Evolutionary conservation across 2,113 vertebrate genomes (phyloP).

Genomic region (Oplegnathus fasciatus): DNA sequence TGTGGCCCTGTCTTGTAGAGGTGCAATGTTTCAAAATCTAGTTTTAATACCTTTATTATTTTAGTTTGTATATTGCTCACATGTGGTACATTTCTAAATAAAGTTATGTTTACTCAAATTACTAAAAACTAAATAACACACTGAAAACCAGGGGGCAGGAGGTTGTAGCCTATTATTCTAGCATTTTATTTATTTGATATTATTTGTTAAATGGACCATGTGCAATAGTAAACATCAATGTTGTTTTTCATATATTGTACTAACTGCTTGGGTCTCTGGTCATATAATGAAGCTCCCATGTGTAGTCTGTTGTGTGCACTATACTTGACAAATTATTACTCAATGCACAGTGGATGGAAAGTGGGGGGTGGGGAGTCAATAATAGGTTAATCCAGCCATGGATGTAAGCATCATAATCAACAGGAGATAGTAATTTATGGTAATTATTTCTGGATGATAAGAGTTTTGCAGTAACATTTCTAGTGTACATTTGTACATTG

Average conservation of each 20-base stretch:
- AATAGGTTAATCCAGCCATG: background rate
- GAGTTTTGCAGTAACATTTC: background rate
- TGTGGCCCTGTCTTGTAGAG: background rate
- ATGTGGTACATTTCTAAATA: background rate
- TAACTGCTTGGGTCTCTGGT: background rate
- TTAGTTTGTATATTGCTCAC: background rate
- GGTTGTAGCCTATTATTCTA: background rate
- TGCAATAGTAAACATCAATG: background rate
- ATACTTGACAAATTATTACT: background rate
- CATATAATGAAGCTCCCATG: background rate
- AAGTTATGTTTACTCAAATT: background rate
- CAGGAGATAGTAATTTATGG: background rate
- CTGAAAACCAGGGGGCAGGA: background rate
- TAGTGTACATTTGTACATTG: background rate
- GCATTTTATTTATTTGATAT: background rate
- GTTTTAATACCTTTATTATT: background rate
- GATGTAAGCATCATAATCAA: background rate
- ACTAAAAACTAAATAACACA: background rate
- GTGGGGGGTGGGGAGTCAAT: background rate
- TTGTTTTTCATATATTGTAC: background rate
- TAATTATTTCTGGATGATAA: background rate
- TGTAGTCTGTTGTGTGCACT: background rate
- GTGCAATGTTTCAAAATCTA: background rate
- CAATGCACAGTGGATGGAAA: background rate
- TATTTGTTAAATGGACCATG: background rate